These are phyloP conservation scores for Dryococelus australis DNA, from an alignment of 2,888 invertebrate species.

Conservation along the genomic window DNA sequence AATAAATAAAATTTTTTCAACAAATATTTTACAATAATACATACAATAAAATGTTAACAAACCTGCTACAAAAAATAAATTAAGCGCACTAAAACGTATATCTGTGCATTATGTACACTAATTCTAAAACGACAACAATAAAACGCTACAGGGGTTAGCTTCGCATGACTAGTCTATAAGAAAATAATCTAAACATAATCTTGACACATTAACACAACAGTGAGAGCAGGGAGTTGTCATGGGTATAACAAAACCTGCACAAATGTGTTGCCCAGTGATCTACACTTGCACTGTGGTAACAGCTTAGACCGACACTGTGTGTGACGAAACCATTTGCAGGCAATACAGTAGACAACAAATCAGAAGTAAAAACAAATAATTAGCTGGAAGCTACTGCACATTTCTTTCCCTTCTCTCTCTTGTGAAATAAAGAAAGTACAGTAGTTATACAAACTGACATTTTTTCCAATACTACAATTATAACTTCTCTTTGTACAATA, in stretches of 20 bases:
- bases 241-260: background rate
- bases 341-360: background rate
- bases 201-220: background rate
- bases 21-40: slow-evolving; percentile 3
- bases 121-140: background rate
- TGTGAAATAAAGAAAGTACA: too few species aligned
- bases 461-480: too few species aligned
- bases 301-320: background rate
- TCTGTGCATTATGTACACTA: background rate
- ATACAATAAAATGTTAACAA: background rate
- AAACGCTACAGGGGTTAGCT: background rate
- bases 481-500: too few species aligned
- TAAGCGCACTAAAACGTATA: background rate
- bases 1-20: background rate
- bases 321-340: background rate
- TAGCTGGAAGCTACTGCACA: background rate
- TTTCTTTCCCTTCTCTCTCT: too few species aligned
- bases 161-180: background rate
- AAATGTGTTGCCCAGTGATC: background rate
- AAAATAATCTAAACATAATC: background rate
- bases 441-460: too few species aligned
- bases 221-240: background rate
- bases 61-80: background rate
- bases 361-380: background rate
- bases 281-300: background rate